Evolutionary conservation across 2,888 invertebrate genomes (phyloP), one percentile per base, ranked within the genome.

Genomic region (Rhyacophila evoluta): DNA sequence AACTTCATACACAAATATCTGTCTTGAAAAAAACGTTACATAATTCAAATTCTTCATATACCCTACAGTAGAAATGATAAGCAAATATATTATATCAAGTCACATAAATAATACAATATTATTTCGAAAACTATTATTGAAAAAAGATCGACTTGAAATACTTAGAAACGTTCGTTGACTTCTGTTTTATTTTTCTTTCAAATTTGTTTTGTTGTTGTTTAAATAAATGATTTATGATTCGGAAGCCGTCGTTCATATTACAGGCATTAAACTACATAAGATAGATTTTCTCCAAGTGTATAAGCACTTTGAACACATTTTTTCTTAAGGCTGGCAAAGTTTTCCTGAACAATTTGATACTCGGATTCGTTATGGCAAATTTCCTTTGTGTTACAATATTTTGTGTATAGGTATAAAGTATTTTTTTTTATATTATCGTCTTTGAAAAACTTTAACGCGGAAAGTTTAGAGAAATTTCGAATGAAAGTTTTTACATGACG

Each of bases 251-350:
- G 29, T 10, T 55, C 55, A 55, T 10, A 10, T 25, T 19, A 19
- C 5, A 55, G 15, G 2, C 15, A 55, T 8, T 19, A 2, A 19
- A 19, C 55, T 55, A 19, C 19, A 55, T 55, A 8, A 55, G 15
- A 25, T 55, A 55, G 25, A 25, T 25, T 5, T 55, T 55, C 6
- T 6, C 8, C 15, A 55, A 55, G 10, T 55, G 55, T 55, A 15
- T 41, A 41, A 41, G 41, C 15, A 41, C 41, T 41, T 12, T 39
- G n/a, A 39, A 39, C 39, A 41, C 55, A 55, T 55, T 55, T 55
- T 55, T 55, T 19, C 2, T 6, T 55, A 25, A 19, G 15, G 25
- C 55, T 19, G 25, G 55, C 25, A 55, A 19, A 55, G 25, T 55
- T 55, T 55, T 10, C 25, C 1, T 25, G 5, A 55, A 55, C 55